Base-by-base conservation (phyloP, 2,113 vertebrate genomes). In the Holacanthus passer region DNA sequence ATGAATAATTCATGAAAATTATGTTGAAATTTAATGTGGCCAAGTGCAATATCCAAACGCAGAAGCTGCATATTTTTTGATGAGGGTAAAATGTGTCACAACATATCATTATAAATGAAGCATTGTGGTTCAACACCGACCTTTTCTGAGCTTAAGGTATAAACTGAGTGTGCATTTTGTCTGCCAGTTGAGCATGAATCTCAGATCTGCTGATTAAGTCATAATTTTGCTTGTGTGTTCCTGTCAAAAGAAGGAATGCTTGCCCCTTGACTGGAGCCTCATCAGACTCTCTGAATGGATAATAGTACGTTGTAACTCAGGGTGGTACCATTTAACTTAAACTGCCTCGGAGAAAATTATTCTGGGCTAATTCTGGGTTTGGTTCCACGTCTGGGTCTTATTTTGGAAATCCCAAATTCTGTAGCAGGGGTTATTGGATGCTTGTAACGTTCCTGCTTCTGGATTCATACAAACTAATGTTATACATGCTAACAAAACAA, bases 281-380 rank as follows among this genome's bases (percentile, higher is more conserved):
- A 14, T 79, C 47, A 45, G 35, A 41, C 59, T 4, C 59, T 4
- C 59, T 83, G 52, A 7, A 32, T 67, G 71, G 50, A 50, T 80
- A 89, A 91, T 69, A 19, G 32, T 10, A 70, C 2, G n/a, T 35
- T 85, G 45, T 27, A 59, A 55, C 39, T 20, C 56, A 67, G 41
- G 76, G 66, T 77, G 72, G 75, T 41, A 27, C 47, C 45, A 20
- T 60, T 81, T 53, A 68, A 53, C 71, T 73, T 4, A 6, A 58
- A 7, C 14, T 2, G 48, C 74, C 24, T 20, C 19, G 0, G 63
- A 29, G 71, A 20, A 65, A 68, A 82, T 73, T 31, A 69, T 67
- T 41, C 67, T 9, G 65, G 71, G 37, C 47, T 90, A 68, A 84
- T 91, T 89, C 59, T 10, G 50, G 88, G 59, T 83, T 92, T 47